These are phyloP conservation scores for Scomber japonicus DNA, from an alignment of 2,113 vertebrate species.

Conservation along the genomic window DNA sequence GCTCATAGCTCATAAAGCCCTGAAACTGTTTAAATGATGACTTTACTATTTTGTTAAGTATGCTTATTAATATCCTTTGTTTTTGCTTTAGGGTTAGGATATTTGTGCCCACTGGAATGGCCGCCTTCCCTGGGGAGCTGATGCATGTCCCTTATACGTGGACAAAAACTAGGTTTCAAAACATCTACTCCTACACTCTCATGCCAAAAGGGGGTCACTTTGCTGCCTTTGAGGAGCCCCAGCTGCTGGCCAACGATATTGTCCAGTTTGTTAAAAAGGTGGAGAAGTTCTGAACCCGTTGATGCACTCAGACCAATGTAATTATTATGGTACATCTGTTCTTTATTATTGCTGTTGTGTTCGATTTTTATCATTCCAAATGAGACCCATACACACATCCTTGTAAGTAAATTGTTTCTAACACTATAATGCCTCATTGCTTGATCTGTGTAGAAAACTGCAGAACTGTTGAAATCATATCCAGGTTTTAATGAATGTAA, in stretches of 20 bases:
- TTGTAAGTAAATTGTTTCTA: neutral
- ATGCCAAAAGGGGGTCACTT: conserved; percentile 91
- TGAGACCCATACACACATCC: neutral
- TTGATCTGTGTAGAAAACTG: conserved; percentile 13
- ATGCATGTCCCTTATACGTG: conserved; percentile 82
- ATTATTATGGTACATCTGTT: neutral
- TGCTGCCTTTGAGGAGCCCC: conserved; percentile 90
- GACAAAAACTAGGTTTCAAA: conserved; percentile 79
- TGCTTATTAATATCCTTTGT: neutral
- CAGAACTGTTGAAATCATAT: conserved; percentile 4
- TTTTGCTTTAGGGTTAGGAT: conserved; percentile 78
- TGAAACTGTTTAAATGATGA: neutral
- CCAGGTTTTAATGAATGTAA: conserved; percentile 41
- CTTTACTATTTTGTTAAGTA: neutral
- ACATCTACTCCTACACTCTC: conserved; percentile 86
- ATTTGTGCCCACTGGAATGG: conserved; percentile 87
- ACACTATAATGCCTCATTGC: neutral
- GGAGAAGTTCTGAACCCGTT: conserved; percentile 72
- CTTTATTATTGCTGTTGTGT: conserved; percentile 1
- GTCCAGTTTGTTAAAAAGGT: conserved; percentile 87
- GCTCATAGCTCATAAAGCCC: neutral
- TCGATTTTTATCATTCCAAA: conserved; percentile 1
- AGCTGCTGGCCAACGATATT: conserved; percentile 87
- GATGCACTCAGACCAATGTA: conserved; percentile 8
- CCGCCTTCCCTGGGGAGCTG: conserved; percentile 88